Conservation (phyloP, 2,888 invertebrate species). For the Zhengitettix transpicula region DNA sequence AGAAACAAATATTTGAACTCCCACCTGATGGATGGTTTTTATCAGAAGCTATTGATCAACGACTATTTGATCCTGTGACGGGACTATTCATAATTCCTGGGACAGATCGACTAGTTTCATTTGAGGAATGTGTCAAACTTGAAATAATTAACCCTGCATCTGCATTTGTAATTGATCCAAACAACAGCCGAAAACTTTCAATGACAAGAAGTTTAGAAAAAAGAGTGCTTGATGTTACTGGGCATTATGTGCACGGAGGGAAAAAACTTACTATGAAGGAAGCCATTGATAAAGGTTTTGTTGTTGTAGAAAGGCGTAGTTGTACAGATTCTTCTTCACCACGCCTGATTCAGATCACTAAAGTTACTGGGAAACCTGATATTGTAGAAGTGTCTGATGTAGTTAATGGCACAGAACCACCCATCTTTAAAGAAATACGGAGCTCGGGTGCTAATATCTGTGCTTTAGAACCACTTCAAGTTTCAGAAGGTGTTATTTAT, state of each 20-base stretch:
- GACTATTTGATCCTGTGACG: conserved; percentile 62
- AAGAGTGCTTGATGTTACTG: conserved; percentile 58
- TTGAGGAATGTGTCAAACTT: conserved; percentile 73
- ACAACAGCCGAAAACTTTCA: conserved; percentile 47
- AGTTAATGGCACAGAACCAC: conserved; percentile 20
- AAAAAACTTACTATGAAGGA: conserved; percentile 51
- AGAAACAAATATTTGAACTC: conserved; percentile 57
- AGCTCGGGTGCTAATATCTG: conserved; percentile 25
- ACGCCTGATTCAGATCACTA: conserved; percentile 53
- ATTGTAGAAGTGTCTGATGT: conserved; percentile 49
- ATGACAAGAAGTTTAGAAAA: conserved; percentile 59
- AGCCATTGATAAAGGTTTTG: conserved; percentile 47
- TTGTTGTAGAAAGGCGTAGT: conserved; percentile 38
- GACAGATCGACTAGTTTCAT: conserved; percentile 66
- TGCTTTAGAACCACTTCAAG: conserved; percentile 48
- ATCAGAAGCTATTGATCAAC: conserved; percentile 64
- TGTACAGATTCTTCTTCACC: conserved; percentile 34
- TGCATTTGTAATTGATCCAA: conserved; percentile 64
- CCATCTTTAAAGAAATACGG: conserved; percentile 31
- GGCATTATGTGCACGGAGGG: conserved; percentile 45
- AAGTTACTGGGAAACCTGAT: conserved; percentile 51
- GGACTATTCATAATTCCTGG: conserved; percentile 77
- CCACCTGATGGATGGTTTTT: conserved; percentile 74
- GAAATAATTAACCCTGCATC: conserved; percentile 74
- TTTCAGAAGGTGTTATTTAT: conserved; percentile 55